Evolutionary conservation across 2,797 vertebrate genomes (phyloP), one percentile per base, ranked within the genome.

Genomic region (Spheniscus humboldti): DNA sequence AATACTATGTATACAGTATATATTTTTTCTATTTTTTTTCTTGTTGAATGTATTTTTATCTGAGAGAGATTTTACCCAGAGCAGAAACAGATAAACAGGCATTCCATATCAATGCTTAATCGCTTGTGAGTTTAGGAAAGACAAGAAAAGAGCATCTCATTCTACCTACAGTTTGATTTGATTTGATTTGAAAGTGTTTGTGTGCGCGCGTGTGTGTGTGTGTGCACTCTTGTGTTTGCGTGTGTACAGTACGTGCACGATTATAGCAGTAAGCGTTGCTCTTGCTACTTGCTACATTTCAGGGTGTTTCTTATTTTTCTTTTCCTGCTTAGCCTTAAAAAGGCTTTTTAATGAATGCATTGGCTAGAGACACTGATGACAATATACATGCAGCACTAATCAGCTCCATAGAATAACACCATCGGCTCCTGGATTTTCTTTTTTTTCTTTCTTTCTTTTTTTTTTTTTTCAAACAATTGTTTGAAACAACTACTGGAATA

Each of bases 11-110:
- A 98, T 98, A 98, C 98, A 98, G 98, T 99, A 98, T 98, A 98
- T 98, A 98, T 97, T 94, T 98, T 97, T 98, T 98, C 98, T 98
- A 98, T 97, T 98, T 98, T 97, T 97, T 98, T 98, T 98, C 98
- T 98, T 98, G 98, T 99, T 99, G 98, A 99, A 99, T 99, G 99
- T 99, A 99, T 99, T 99, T 99, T 99, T 99, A 98, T 98, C 97
- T 96, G 97, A 98, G 98, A 98, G 97, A 98, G 97, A 98, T 98
- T 98, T 98, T 98, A 98, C 98, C 97, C 97, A 98, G 97, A 98
- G 97, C 97, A 98, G 97, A 98, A 98, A 98, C 97, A 98, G 98
- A 98, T 97, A 97, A 98, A 98, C 98, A 98, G 98, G 98, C 98
- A 98, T 98, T 98, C 98, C 98, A 97, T 98, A 98, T 97, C 98